These are phyloP conservation scores for Drosophila bunnanda DNA, from an alignment of 2,888 invertebrate species.

Conservation along the genomic window DNA sequence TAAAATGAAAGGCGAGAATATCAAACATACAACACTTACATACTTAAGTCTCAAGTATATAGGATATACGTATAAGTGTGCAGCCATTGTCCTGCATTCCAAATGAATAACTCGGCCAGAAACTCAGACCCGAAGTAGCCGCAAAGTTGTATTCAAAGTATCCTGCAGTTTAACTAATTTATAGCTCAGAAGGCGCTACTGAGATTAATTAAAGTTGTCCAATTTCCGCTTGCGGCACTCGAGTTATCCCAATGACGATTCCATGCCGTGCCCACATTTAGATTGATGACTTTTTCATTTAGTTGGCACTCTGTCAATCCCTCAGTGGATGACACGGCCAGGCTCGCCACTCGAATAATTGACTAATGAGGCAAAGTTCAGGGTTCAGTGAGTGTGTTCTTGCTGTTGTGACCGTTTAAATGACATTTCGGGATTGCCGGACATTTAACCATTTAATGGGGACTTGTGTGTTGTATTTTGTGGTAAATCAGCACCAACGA, in stretches of 20 bases:
- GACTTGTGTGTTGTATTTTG: slow-evolving; percentile 16
- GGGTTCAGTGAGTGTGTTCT: slow-evolving; percentile 19
- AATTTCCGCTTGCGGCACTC: slow-evolving; percentile 10
- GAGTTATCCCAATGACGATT: slow-evolving; percentile 1
- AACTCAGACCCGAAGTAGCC: slow-evolving; percentile 7
- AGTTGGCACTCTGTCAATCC: slow-evolving; percentile 24
- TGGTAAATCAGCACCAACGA: slow-evolving; percentile 7
- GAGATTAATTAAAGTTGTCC: slow-evolving; percentile 26
- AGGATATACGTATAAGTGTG: slow-evolving; percentile 1
- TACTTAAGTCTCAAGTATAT: background rate
- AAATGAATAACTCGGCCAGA: slow-evolving; percentile 20
- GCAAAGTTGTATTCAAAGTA: slow-evolving; percentile 11
- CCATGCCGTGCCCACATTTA: slow-evolving; percentile 14
- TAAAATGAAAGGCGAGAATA: slow-evolving; percentile 11
- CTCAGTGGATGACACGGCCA: slow-evolving; percentile 14
- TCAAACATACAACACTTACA: slow-evolving; percentile 5
- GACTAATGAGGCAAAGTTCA: slow-evolving; percentile 45
- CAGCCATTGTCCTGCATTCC: slow-evolving; percentile 34
- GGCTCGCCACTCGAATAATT: slow-evolving; percentile 19
- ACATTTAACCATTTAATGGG: background rate
- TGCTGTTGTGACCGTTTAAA: slow-evolving; percentile 11
- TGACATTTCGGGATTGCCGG: slow-evolving; percentile 30
- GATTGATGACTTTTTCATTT: slow-evolving; percentile 46
- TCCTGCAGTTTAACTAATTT: slow-evolving; percentile 24
- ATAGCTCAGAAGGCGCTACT: background rate